Conservation (phyloP, 2,113 vertebrate species). For the Mustelus asterias region DNA sequence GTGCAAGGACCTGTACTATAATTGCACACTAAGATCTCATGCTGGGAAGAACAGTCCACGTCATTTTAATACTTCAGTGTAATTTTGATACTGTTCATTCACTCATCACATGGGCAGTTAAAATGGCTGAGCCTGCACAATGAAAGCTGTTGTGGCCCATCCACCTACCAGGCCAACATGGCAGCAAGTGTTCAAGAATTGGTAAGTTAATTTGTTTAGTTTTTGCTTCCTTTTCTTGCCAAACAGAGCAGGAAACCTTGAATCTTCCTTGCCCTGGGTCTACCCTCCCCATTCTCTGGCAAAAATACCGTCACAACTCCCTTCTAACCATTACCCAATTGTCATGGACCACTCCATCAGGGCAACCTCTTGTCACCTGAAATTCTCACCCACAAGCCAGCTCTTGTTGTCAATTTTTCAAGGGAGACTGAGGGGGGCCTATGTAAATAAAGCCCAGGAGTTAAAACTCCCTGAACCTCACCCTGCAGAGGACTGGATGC, state of each 20-base stretch:
- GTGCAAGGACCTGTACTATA: too few species aligned
- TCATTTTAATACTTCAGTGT: too few species aligned
- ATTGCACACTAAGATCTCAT: too few species aligned
- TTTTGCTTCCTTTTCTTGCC: not conserved
- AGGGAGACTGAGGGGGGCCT: too few species aligned
- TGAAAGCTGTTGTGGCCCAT: not conserved
- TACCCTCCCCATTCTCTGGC: not conserved
- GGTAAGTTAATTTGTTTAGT: not conserved
- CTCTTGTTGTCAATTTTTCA: too few species aligned
- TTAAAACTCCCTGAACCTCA: not conserved
- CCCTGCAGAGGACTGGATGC: not conserved
- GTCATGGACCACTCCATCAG: not conserved
- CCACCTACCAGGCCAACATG: not conserved
- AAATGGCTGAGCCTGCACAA: not conserved
- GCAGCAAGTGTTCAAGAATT: not conserved
- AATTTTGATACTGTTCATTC: too few species aligned
- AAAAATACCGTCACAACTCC: not conserved
- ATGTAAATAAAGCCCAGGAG: not conserved
- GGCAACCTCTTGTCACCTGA: too few species aligned
- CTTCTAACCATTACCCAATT: not conserved
- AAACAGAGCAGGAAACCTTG: not conserved
- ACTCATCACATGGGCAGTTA: too few species aligned
- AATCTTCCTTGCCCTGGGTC: not conserved
- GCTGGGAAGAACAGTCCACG: too few species aligned
- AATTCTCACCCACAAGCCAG: too few species aligned